Percentiles rank a stretch among this genome's conserved stretches.
These are phyloP conservation scores for Phenganax marumi DNA, from an alignment of 92 coral and sea anemone genomes.

Conservation along the genomic window DNA sequence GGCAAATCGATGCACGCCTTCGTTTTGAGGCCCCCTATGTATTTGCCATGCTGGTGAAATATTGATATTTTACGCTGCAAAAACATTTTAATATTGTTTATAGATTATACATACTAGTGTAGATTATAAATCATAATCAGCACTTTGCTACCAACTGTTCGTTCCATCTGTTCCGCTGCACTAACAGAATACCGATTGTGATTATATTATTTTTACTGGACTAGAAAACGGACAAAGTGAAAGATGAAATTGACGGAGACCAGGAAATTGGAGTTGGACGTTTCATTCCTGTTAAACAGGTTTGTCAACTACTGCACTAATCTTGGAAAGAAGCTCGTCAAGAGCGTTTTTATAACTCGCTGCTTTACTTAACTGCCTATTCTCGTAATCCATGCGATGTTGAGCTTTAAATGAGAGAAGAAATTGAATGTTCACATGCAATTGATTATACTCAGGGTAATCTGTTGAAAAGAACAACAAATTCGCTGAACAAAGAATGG, in stretches of 20 bases:
- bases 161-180: background rate
- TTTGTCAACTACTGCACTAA: background rate
- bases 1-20: too few relatives aligned
- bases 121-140: too few relatives aligned
- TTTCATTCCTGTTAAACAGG: constrained; percentile 93
- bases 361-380: too few relatives aligned
- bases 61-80: too few relatives aligned
- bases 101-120: too few relatives aligned
- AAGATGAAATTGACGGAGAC: constrained; percentile 79
- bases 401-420: background rate
- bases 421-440: background rate
- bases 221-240: constrained; percentile 79
- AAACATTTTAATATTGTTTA: too few relatives aligned
- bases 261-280: constrained; percentile 85
- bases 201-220: background rate
- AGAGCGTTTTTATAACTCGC: too few relatives aligned
- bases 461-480: constrained; percentile 83
- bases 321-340: too few relatives aligned
- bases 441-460: constrained; percentile 63
- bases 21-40: too few relatives aligned
- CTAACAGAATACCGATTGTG: background rate
- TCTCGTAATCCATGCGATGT: too few relatives aligned
- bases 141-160: too few relatives aligned
- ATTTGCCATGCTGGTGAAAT: too few relatives aligned
- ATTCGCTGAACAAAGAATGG: constrained; percentile 94